These are phyloP conservation scores for Vulpes lagopus DNA, from an alignment of 2,113 vertebrate genomes.

Conservation along the genomic window DNA sequence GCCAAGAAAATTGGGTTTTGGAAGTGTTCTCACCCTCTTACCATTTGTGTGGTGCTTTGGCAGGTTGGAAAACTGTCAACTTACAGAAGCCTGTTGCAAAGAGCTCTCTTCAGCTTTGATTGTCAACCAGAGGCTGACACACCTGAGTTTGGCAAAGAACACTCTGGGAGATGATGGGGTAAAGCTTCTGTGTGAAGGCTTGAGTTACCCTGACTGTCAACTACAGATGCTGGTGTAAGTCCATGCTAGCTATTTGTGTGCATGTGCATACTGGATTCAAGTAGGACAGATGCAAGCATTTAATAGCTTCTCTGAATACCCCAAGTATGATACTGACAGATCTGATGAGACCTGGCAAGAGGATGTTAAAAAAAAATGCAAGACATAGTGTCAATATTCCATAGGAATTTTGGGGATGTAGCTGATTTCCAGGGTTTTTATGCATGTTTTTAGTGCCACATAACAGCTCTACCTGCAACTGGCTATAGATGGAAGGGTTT, in stretches of 20 bases:
- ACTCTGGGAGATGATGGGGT: background rate
- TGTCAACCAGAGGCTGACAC: conserved; percentile 15
- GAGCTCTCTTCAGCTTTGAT: conserved; percentile 44
- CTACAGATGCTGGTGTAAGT: conserved; percentile 51
- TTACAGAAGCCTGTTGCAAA: conserved; percentile 30
- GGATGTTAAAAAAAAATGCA: background rate
- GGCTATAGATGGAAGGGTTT: background rate
- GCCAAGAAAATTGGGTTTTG: background rate
- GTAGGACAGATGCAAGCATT: background rate
- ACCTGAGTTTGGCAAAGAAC: conserved; percentile 46
- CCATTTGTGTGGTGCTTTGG: background rate
- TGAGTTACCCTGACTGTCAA: background rate
- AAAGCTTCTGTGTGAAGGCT: background rate
- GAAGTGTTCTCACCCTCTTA: background rate
- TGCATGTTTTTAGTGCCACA: background rate
- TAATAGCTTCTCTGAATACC: background rate
- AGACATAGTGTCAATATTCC: background rate
- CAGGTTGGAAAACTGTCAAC: conserved; percentile 56
- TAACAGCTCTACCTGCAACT: background rate
- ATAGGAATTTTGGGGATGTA: background rate
- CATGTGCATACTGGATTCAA: background rate
- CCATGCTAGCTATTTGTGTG: rapidly evolving
- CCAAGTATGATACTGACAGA: background rate
- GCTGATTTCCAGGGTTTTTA: background rate
- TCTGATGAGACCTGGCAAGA: background rate